A percentile compares a stretch with the other conserved stretches of the same genome.
Conservation (phyloP, 2,113 vertebrate species). For the Morone chrysops region DNA sequence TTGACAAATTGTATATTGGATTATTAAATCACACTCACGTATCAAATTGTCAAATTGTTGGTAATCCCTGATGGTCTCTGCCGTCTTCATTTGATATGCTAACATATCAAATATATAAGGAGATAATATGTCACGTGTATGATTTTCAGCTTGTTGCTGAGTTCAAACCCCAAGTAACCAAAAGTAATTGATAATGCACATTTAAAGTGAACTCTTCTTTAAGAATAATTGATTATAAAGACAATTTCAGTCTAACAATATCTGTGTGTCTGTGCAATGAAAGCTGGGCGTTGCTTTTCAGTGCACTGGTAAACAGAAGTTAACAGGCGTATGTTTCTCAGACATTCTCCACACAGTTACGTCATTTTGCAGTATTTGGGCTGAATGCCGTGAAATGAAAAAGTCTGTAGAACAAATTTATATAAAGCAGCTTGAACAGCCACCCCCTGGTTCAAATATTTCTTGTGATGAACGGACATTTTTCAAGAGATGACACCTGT, state of each 20-base stretch:
- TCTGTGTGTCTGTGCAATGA: neutral
- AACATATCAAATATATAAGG: neutral
- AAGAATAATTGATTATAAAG: neutral
- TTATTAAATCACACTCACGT: neutral
- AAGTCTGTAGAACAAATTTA: constrained; percentile 42
- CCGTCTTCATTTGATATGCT: neutral
- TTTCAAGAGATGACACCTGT: constrained; percentile 3
- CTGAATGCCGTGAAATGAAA: constrained; percentile 57
- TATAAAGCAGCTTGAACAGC: constrained; percentile 47
- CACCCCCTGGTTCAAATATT: neutral
- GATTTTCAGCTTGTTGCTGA: neutral
- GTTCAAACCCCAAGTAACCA: neutral
- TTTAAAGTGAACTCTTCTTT: neutral
- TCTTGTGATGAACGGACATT: neutral
- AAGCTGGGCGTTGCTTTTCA: neutral
- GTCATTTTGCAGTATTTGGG: neutral
- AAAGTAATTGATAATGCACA: neutral
- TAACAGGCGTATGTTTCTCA: neutral
- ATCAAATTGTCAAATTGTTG: neutral
- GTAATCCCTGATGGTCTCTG: neutral
- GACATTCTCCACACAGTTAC: neutral
- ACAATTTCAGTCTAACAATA: neutral
- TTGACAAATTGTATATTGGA: neutral
- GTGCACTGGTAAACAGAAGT: neutral
- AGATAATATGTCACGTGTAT: neutral